A percentile compares a stretch with the other conserved stretches of the same genome.
phyloP scores from a whole-genome alignment of 2,888 invertebrate species.

The Druceiella hillmani region DNA sequence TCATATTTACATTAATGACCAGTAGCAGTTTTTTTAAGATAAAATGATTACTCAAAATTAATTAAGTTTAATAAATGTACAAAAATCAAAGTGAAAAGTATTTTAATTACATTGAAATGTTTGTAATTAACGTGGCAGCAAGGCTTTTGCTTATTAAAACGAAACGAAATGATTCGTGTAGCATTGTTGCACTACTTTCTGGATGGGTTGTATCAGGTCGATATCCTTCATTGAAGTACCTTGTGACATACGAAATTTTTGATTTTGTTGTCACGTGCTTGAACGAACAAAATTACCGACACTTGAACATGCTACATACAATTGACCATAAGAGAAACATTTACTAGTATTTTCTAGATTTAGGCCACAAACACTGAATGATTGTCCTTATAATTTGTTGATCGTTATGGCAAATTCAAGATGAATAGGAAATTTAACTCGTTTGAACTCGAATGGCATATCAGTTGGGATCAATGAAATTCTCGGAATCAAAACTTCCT shows the following conservation, averaged over 20 bases:
- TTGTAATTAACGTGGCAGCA: not conserved
- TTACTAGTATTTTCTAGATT: conserved; percentile 19
- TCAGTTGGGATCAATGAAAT: not conserved
- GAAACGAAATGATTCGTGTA: conserved; percentile 1
- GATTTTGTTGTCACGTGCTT: not conserved
- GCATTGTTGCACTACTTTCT: conserved; percentile 1
- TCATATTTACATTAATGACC: no score
- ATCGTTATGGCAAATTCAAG: conserved; percentile 26
- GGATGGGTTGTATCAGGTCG: conserved; percentile 1
- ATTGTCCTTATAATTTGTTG: conserved; percentile 25
- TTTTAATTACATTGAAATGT: not conserved
- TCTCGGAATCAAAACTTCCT: no score
- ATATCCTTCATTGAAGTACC: conserved; percentile 1
- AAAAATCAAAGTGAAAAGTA: no score
- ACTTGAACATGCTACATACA: conserved; percentile 22
- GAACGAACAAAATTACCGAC: not conserved
- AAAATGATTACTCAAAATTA: no score
- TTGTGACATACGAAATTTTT: conserved; percentile 1
- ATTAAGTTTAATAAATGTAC: no score
- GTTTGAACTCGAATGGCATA: conserved; percentile 13
- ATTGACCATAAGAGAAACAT: conserved; percentile 24
- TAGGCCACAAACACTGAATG: conserved; percentile 18
- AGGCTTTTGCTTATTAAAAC: not conserved
- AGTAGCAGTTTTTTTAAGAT: no score
- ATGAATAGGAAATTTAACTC: conserved; percentile 23